Base-by-base conservation (phyloP, 64 coral and sea anemone species). In the Actinia equina region DNA sequence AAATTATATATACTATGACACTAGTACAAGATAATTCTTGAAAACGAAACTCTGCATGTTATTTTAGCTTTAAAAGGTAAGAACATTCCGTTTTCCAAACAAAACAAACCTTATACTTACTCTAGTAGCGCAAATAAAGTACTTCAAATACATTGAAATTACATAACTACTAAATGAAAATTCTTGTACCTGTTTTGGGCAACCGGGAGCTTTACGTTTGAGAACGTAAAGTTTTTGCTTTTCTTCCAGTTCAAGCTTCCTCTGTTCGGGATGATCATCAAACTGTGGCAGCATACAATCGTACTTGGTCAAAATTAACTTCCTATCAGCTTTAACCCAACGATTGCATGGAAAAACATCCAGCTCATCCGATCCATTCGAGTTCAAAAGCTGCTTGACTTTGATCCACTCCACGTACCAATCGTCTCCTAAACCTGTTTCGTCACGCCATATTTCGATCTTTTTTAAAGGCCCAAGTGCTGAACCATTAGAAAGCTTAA, bases 321-420 rank as follows among this genome's bases (percentile, higher is more conserved):
- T 95, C 30, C 93, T 88, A 18, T 95, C 88, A 23, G 89, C 89
- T 82, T 95, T 95, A 3, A 99, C 93, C 97, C 97, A 99, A 56
- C 97, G 92, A 78, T 98, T 92, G 43, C 90, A 95, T 13, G 97
- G 97, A 51, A 99, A 99, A 43, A 92, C 88, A n/a, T 87, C 88
- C 7, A 59, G 52, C 10, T 92, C 93, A 12, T 90, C 90, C 12
- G 44, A 30, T 1, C 44, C 44, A 44, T 80, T 84, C 59, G 71
- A 77, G 44, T 49, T 26, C 2, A 69, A 41, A 0, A 95, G 59
- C 46, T 84, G 88, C 16, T 89, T 90, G 2, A 99, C 97, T 84
- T 93, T 95, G 12, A 99, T 86, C 97, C 97, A 99, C 44, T 99
- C 88, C 1, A 99, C 97, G 76, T 79, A 99, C 97, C 97, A 99